Percentiles rank a stretch among this genome's conserved stretches.
Evolutionary conservation across 2,888 invertebrate species (phyloP).

Genomic region (Horisme vitalbata): DNA sequence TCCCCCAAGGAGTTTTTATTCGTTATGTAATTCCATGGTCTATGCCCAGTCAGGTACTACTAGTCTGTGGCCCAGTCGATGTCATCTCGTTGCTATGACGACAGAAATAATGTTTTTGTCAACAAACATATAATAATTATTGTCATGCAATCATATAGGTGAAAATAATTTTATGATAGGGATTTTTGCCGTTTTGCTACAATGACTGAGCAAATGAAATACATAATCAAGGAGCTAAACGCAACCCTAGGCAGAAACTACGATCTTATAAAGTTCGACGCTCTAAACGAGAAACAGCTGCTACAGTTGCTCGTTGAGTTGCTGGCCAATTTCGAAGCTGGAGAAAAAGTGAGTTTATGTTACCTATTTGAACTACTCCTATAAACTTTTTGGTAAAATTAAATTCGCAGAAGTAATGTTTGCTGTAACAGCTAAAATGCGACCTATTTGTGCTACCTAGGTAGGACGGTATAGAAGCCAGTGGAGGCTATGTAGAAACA

Average conservation of each 20-base stretch:
- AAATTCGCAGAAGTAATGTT: too few species aligned
- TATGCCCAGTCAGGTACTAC: too few species aligned
- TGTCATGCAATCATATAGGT: neutral
- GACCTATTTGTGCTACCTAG: too few species aligned
- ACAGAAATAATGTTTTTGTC: slow-evolving; percentile 34
- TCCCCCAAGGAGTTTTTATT: too few species aligned
- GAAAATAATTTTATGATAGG: neutral
- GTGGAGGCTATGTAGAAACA: too few species aligned
- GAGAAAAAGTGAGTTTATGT: slow-evolving; percentile 78
- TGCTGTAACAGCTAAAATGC: too few species aligned
- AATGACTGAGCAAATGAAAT: slow-evolving; percentile 87
- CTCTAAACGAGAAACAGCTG: slow-evolving; percentile 88
- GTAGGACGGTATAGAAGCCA: too few species aligned
- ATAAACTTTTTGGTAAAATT: neutral
- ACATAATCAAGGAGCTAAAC: slow-evolving; percentile 88
- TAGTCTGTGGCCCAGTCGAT: too few species aligned
- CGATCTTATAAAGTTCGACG: slow-evolving; percentile 93
- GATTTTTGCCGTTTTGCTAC: slow-evolving; percentile 14
- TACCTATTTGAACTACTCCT: neutral
- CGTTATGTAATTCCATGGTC: too few species aligned
- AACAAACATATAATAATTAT: slow-evolving; percentile 11
- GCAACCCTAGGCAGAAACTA: slow-evolving; percentile 87
- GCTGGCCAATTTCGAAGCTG: slow-evolving; percentile 87
- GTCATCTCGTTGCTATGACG: slow-evolving; percentile 40
- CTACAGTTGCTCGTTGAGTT: slow-evolving; percentile 90